Base-by-base conservation (phyloP, 2,797 vertebrate genomes). In the Cyprinodon diabolis region DNA sequence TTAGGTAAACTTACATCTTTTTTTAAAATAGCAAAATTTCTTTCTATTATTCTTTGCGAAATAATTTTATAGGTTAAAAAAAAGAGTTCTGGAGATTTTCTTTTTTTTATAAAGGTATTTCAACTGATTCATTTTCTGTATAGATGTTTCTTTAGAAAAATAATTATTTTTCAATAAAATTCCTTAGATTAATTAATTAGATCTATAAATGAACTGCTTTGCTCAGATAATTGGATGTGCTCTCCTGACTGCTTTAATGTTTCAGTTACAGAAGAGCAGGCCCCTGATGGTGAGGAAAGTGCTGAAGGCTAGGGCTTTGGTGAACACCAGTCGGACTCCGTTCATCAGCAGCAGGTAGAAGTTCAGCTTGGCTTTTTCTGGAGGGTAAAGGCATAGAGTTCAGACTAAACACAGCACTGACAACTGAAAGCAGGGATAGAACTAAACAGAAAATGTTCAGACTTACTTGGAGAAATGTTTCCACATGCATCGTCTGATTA, bases 251-350 rank as follows among this genome's bases (percentile, higher is more conserved):
- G 8, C 14, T 30, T 30, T 30, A 30, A 30, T 3, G 30, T 30
- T 30, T 30, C 30, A 30, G 30, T 30, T 30, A 30, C 49, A 92
- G 74, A 75, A 45, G 2, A 94, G 17, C 71, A 91, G 23, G 0
- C 82, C 83, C 80, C 89, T 90, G 56, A 94, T 69, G 23, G 93
- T 92, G 75, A 94, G 68, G 19, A 94, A 1, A 55, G 88, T 82
- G 84, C 78, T 93, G 25, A 94, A 79, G 66, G 78, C 87, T 76
- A 94, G n/a, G 3, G 83, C 66, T 84, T 95, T 95, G 62, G 86
- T 90, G 70, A 93, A 86, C 19, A 94, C 17, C 63, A 94, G 37
- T 30, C 94, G 74, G 49, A 93, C 69, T 5, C 82, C 83, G n/a
- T 91, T 90, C 63, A 94, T 76, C 63, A 90, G 2, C 85, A 94